Evolutionary conservation across 64 coral and sea anemone species (phyloP).

Genomic region (Astreopora myriophthalma): DNA sequence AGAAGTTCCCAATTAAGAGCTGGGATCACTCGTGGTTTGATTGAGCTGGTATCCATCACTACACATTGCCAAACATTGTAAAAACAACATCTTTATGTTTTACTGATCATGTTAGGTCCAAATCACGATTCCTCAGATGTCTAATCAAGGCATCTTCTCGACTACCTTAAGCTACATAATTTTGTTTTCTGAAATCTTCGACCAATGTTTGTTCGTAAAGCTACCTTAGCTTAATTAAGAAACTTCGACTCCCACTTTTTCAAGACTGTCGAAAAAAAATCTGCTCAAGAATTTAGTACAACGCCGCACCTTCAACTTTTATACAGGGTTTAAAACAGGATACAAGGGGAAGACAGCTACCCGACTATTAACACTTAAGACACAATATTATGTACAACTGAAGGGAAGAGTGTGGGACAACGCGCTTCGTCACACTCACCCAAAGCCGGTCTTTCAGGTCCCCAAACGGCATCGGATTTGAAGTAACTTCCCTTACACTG

Average conservation of each 20-base stretch:
- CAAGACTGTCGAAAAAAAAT: background rate
- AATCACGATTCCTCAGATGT: no score
- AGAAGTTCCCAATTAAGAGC: no score
- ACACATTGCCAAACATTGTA: no score
- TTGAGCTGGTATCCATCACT: no score
- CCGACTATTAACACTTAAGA: background rate
- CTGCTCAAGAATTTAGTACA: background rate
- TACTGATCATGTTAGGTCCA: no score
- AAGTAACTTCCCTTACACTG: background rate
- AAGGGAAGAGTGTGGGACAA: no score
- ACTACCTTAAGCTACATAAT: no score
- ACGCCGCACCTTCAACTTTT: background rate
- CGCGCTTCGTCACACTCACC: constrained; percentile 12
- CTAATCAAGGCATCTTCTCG: no score
- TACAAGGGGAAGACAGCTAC: background rate
- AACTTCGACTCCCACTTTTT: background rate
- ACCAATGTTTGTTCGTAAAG: background rate
- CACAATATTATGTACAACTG: background rate
- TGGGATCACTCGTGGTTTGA: no score
- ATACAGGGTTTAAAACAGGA: no score
- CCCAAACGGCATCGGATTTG: constrained; percentile 39
- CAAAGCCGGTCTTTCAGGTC: constrained; percentile 25
- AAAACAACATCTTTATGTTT: no score
- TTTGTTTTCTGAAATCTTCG: no score
- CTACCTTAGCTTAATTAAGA: background rate